These are phyloP conservation scores for Emmelina monodactyla DNA, from an alignment of 2,888 invertebrate species.

Conservation along the genomic window DNA sequence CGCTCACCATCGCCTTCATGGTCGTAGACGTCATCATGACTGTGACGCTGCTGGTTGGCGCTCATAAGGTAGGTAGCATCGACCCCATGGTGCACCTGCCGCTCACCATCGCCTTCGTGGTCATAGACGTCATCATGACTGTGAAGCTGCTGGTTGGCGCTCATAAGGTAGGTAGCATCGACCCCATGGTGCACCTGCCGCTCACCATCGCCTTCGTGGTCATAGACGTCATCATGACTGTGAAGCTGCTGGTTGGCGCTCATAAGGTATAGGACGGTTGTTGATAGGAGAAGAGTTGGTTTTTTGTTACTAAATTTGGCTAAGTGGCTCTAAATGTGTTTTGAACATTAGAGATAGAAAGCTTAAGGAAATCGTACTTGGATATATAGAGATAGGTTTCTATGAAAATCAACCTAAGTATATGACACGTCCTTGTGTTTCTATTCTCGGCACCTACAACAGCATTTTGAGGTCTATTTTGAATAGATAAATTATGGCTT, in stretches of 20 bases:
- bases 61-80: constrained; percentile 19
- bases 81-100: constrained; percentile 28
- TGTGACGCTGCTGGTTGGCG: constrained; percentile 24
- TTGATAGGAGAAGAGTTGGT: no score
- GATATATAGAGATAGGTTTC: no score
- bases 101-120: constrained; percentile 25
- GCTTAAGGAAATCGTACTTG: no score
- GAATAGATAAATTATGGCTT: no score
- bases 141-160: constrained; percentile 25
- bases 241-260: constrained; percentile 30
- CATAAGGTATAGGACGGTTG: no score
- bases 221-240: constrained; percentile 28
- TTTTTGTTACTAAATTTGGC: no score
- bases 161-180: constrained; percentile 18
- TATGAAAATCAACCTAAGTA: no score
- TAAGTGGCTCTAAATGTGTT: no score
- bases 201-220: constrained; percentile 25
- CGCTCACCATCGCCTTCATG: constrained; percentile 26
- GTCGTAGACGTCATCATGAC: constrained; percentile 29
- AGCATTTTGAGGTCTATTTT: no score
- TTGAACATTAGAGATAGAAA: no score
- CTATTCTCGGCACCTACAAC: no score
- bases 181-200: constrained; percentile 27
- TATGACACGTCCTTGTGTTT: no score
- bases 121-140: constrained; percentile 29